These are phyloP conservation scores for Scaptodrosophila latifasciaeformis DNA, from an alignment of 2,888 invertebrate genomes.

Conservation along the genomic window DNA sequence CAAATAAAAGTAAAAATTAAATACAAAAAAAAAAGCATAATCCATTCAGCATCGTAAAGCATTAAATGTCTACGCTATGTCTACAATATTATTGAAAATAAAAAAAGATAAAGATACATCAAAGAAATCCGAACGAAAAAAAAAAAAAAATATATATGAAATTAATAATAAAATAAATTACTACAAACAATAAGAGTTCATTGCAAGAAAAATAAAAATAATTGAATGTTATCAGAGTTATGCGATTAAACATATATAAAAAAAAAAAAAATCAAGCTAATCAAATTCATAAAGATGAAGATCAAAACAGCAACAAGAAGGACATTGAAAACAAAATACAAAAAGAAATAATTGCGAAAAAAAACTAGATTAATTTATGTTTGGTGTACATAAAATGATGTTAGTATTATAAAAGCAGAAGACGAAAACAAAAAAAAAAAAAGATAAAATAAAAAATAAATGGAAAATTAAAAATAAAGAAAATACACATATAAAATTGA, in stretches of 20 bases:
- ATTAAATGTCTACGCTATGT: conserved; percentile 62
- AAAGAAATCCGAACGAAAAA: conserved; percentile 7
- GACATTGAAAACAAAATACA: background rate
- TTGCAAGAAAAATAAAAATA: conserved; percentile 1
- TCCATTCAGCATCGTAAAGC: conserved; percentile 33
- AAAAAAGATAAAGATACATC: background rate
- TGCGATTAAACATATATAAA: conserved; percentile 19
- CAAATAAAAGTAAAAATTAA: conserved; percentile 13
- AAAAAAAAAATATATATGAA: conserved; percentile 9
- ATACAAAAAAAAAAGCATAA: conserved; percentile 13
- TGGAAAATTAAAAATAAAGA: conserved; percentile 39
- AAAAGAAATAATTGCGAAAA: conserved; percentile 3
- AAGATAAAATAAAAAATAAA: conserved; percentile 29
- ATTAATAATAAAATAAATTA: conserved; percentile 12
- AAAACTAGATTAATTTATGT: conserved; percentile 48
- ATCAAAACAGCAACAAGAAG: conserved; percentile 1
- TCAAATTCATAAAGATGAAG: conserved; percentile 7
- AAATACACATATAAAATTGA: conserved; percentile 40
- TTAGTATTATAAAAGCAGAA: conserved; percentile 58
- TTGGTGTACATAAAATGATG: conserved; percentile 44
- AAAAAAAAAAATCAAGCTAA: too few species aligned
- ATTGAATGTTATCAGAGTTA: conserved; percentile 20
- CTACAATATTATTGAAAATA: conserved; percentile 4
- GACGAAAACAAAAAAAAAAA: conserved; percentile 21
- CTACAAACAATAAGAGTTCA: conserved; percentile 1